Conservation (phyloP, 35 echinoderm and acorn worm genomes). For the Apostichopus californicus region DNA sequence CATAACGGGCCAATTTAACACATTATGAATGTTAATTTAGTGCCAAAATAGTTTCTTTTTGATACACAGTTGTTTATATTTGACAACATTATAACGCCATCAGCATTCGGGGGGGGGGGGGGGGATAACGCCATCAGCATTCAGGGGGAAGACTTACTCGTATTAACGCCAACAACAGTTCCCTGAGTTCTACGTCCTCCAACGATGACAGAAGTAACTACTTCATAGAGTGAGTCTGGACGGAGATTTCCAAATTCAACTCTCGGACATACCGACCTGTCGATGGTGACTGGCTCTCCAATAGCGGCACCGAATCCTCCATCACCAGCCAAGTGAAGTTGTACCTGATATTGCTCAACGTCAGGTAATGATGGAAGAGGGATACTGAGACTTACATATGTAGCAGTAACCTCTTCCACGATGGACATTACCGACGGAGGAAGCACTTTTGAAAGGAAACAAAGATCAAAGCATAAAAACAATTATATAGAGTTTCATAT, state of each 20-base stretch:
- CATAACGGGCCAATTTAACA: too few relatives aligned
- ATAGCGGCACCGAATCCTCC: neutral
- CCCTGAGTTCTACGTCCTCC: neutral
- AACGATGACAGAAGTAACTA: neutral
- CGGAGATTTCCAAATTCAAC: neutral
- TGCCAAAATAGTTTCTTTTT: too few relatives aligned
- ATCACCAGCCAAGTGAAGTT: conserved; percentile 32
- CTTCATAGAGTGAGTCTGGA: conserved; percentile 24
- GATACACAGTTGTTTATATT: too few relatives aligned
- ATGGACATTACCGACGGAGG: neutral
- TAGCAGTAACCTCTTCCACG: neutral
- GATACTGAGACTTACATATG: neutral
- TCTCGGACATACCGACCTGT: neutral
- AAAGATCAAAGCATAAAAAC: neutral
- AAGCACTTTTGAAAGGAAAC: neutral
- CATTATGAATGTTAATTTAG: too few relatives aligned
- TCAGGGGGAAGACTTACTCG: neutral
- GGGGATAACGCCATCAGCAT: too few relatives aligned
- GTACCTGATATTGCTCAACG: conserved; percentile 20
- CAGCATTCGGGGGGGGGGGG: too few relatives aligned
- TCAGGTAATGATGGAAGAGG: neutral
- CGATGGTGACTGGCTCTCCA: neutral
- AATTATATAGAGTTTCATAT: neutral
- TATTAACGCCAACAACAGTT: conserved; percentile 20
- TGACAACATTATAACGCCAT: too few relatives aligned